These are phyloP conservation scores for Vannuccia rotundouncinata DNA, from an alignment of 2,888 invertebrate genomes.

Conservation along the genomic window DNA sequence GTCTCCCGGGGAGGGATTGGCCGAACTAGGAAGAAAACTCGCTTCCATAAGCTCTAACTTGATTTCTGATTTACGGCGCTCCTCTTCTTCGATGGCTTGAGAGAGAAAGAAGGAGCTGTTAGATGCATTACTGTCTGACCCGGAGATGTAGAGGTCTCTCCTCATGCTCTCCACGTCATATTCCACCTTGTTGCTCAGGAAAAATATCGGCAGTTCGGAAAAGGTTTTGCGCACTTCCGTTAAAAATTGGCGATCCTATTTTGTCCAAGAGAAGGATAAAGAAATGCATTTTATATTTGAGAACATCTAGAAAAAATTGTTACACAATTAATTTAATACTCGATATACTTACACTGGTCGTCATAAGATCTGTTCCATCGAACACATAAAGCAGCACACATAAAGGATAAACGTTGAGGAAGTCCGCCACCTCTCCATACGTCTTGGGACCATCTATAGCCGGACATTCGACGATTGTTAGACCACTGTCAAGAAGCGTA, in stretches of 20 bases:
- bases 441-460: slow-evolving; percentile 4
- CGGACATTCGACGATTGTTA: not conserved
- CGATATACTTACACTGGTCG: not conserved
- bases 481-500: not conserved
- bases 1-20: too few relatives aligned
- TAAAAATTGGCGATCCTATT: not conserved
- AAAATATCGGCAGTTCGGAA: not conserved
- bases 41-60: not conserved
- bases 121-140: not conserved
- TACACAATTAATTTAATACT: too few relatives aligned
- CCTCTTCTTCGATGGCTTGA: not conserved
- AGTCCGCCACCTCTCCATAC: not conserved
- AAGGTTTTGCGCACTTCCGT: not conserved
- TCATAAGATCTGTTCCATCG: slow-evolving; percentile 14
- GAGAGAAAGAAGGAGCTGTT: not conserved
- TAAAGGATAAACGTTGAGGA: not conserved
- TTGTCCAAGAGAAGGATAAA: not conserved
- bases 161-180: not conserved
- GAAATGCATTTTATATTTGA: too few relatives aligned
- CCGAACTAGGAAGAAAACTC: not conserved
- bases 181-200: not conserved
- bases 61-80: not conserved
- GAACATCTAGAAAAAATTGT: too few relatives aligned
- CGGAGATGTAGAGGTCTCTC: not conserved
- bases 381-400: not conserved